Percentiles rank a stretch among this genome's conserved stretches.
phyloP scores from a whole-genome alignment of 2,113 vertebrate species.

The Dasypus novemcinctus region DNA sequence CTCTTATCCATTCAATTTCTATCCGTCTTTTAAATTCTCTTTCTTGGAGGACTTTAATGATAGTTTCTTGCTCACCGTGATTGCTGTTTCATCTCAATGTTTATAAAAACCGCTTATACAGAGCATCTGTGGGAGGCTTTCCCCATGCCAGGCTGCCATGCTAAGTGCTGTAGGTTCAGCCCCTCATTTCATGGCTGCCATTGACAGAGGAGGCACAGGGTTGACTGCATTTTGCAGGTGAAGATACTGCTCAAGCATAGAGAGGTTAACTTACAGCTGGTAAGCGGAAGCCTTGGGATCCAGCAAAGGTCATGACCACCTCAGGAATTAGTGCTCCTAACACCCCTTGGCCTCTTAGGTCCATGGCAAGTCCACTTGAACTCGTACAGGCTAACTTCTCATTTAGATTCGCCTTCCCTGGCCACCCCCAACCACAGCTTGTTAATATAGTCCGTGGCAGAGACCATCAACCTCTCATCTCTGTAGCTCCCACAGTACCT shows the following conservation, averaged over 20 bases:
- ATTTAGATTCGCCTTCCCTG: not conserved
- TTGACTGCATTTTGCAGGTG: not conserved
- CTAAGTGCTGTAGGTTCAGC: not conserved
- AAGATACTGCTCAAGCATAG: slow-evolving; percentile 27
- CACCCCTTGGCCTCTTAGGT: accelerated
- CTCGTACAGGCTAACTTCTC: not conserved
- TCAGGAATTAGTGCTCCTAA: not conserved
- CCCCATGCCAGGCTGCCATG: not conserved
- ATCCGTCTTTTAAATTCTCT: not conserved
- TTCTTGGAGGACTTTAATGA: not conserved
- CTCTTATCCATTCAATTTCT: not conserved
- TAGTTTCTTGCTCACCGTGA: not conserved
- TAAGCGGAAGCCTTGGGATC: not conserved
- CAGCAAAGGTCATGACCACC: not conserved
- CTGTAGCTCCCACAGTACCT: not conserved
- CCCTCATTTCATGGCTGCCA: not conserved
- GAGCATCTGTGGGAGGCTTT: not conserved
- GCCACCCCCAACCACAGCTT: not conserved
- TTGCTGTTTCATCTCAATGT: not conserved
- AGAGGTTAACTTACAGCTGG: not conserved
- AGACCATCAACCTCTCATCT: not conserved
- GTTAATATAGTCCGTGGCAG: not conserved
- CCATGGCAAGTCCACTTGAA: not conserved
- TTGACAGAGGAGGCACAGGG: not conserved
- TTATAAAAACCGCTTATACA: not conserved